Evolutionary conservation across 2,888 invertebrate genomes (phyloP), one percentile per base, ranked within the genome.

Genomic region (Eupithecia insigniata): DNA sequence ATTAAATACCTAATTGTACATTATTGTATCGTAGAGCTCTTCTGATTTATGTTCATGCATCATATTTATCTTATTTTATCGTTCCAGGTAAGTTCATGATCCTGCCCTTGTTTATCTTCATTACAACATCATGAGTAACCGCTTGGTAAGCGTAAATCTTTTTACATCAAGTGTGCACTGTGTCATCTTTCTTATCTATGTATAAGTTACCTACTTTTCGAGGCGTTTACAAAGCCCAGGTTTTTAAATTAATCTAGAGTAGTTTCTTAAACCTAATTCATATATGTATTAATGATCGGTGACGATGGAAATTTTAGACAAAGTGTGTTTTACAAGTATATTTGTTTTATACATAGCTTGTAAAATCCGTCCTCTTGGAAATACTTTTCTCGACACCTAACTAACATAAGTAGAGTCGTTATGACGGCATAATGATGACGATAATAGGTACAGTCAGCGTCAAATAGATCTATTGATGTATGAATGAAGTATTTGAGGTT

Each of bases 61-160:
- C 30, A 26, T 61, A 34, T 14, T 34, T 22, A 32, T 5, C 39
- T 26, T 30, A 71, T 10, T 65, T 82, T 82, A 77, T 78, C 43
- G 81, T 86, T 88, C 77, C 86, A 88, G 88, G 88, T 88, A 87
- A 87, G 88, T 85, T 72, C 30, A 64, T 72, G n/a, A 61, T 32
- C 10, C 8, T n/a, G 32, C n/a, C 61, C 22, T 62, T 62, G 22
- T 62, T 62, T 62, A 64, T 36, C 64, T n/a, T 36, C 36, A 26
- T 62, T 34, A 39, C 34, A 16, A 36, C 36, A 64, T 64, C 32
- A 62, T 62, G 34, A 62, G 62, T 62, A 36, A 36, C 22, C 34
- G 22, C 7, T 34, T 22, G 79, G 81, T 82, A 79, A 80, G 80
- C 77, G 74, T 71, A 80, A 73, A 66, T 39, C 36, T 64, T 71